Conservation (phyloP, 2,888 invertebrate genomes). For the Eumerus sabulonum region DNA sequence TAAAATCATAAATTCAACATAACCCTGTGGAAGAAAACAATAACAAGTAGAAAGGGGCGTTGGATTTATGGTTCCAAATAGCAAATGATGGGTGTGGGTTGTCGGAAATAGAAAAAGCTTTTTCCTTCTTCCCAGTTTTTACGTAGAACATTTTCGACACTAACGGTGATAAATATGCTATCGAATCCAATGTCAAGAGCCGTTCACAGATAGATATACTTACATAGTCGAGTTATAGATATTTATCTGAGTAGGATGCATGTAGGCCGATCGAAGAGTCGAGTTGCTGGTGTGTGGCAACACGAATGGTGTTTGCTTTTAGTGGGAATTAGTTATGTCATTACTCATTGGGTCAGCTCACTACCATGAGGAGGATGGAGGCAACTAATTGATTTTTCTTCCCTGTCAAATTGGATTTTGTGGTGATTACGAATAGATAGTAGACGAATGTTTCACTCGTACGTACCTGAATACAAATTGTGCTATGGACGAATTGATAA, state of each 20-base stretch:
- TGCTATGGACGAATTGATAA: constrained; percentile 27
- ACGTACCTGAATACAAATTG: too few relatives aligned
- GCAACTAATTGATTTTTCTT: constrained; percentile 57
- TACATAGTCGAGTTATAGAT: not conserved
- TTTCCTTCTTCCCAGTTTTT: constrained; percentile 11
- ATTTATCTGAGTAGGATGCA: not conserved
- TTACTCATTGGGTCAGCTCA: constrained; percentile 53
- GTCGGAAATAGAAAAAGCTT: constrained; percentile 25
- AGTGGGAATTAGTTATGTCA: constrained; percentile 56
- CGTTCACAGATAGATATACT: constrained; percentile 22
- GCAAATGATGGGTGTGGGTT: constrained; percentile 32
- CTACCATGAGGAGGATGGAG: constrained; percentile 23
- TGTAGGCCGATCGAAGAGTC: constrained; percentile 3
- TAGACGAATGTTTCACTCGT: too few relatives aligned
- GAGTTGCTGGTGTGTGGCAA: constrained; percentile 11
- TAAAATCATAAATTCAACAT: constrained; percentile 41
- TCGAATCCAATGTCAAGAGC: constrained; percentile 63
- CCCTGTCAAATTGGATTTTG: constrained; percentile 60
- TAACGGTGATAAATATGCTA: constrained; percentile 35
- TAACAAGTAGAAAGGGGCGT: constrained; percentile 12
- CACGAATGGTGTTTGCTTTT: constrained; percentile 44
- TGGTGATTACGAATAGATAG: constrained; percentile 24
- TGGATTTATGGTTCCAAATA: constrained; percentile 21
- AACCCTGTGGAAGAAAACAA: constrained; percentile 15
- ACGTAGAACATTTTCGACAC: constrained; percentile 26